Evolutionary conservation across 2,888 invertebrate genomes (phyloP).

Genomic region (Drosophila anceps): DNA sequence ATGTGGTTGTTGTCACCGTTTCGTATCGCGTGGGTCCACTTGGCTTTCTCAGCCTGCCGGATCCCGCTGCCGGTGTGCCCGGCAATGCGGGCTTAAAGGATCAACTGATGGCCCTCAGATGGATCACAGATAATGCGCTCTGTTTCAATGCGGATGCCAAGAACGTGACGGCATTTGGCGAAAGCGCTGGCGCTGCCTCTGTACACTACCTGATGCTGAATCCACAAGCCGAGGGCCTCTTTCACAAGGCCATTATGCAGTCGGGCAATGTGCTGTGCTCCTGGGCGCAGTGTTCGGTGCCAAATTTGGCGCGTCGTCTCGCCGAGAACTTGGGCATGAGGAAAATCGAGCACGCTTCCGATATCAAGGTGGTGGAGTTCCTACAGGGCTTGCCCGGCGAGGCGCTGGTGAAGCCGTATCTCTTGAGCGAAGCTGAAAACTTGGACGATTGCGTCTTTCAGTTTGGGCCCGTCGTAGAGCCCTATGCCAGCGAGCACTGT

Average conservation of each 20-base stretch:
- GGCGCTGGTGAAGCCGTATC: slow-evolving; percentile 66
- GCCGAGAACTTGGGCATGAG: slow-evolving; percentile 74
- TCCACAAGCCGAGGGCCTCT: slow-evolving; percentile 84
- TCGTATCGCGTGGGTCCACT: slow-evolving; percentile 86
- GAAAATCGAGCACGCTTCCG: slow-evolving; percentile 65
- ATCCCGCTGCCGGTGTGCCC: slow-evolving; percentile 85
- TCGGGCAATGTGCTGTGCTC: slow-evolving; percentile 80
- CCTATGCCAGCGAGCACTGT: slow-evolving; percentile 74
- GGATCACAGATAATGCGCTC: slow-evolving; percentile 85
- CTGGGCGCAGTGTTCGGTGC: slow-evolving; percentile 74
- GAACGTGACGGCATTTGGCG: slow-evolving; percentile 86
- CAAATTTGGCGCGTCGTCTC: slow-evolving; percentile 72
- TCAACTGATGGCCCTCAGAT: slow-evolving; percentile 86
- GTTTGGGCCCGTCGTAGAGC: slow-evolving; percentile 83
- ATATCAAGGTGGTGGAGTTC: slow-evolving; percentile 65
- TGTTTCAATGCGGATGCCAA: slow-evolving; percentile 86
- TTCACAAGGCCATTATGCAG: slow-evolving; percentile 83
- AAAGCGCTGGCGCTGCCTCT: slow-evolving; percentile 86
- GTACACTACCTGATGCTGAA: slow-evolving; percentile 85
- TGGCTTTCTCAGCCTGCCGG: slow-evolving; percentile 85
- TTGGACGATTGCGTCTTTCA: slow-evolving; percentile 77
- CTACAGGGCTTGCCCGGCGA: slow-evolving; percentile 63
- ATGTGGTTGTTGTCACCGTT: slow-evolving; percentile 85
- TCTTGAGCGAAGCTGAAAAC: slow-evolving; percentile 73
- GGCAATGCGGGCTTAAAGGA: slow-evolving; percentile 87